A percentile compares a stretch with the other conserved stretches of the same genome.
Conservation (phyloP, 2,888 invertebrate genomes). For the Gastracanthus pulcherrimus region DNA sequence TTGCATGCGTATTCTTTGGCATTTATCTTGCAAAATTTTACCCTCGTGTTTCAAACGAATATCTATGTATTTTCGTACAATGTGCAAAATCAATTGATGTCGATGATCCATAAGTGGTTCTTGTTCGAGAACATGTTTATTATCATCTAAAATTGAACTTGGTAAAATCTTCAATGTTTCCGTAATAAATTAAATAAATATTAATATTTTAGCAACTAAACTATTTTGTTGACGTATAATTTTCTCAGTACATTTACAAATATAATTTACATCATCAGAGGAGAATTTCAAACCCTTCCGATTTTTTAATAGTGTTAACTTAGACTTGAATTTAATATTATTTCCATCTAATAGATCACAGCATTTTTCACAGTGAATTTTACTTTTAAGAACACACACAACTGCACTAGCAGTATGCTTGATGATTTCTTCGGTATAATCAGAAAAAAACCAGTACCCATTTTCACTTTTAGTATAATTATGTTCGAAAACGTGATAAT, state of each 20-base stretch:
- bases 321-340: slow-evolving; percentile 30
- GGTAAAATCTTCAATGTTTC: slow-evolving; percentile 49
- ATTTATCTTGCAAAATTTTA: too few relatives aligned
- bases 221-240: slow-evolving; percentile 31
- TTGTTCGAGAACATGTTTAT: neutral
- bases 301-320: slow-evolving; percentile 50
- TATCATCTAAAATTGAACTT: slow-evolving; percentile 30
- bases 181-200: neutral
- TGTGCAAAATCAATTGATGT: neutral
- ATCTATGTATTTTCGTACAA: neutral
- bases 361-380: slow-evolving; percentile 45
- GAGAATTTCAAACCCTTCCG: slow-evolving; percentile 46
- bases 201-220: slow-evolving; percentile 45
- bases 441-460: neutral
- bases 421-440: slow-evolving; percentile 45
- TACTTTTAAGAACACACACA: slow-evolving; percentile 30
- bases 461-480: too few relatives aligned
- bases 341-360: slow-evolving; percentile 6
- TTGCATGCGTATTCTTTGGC: too few relatives aligned
- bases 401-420: slow-evolving; percentile 43
- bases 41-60: neutral
- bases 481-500: too few relatives aligned
- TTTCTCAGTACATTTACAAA: slow-evolving; percentile 49
- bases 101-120: too few relatives aligned
- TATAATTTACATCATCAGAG: slow-evolving; percentile 48